Evolutionary conservation across 2,113 vertebrate species (phyloP), one percentile per base, ranked within the genome.

Genomic region (Hystrix cristata): DNA sequence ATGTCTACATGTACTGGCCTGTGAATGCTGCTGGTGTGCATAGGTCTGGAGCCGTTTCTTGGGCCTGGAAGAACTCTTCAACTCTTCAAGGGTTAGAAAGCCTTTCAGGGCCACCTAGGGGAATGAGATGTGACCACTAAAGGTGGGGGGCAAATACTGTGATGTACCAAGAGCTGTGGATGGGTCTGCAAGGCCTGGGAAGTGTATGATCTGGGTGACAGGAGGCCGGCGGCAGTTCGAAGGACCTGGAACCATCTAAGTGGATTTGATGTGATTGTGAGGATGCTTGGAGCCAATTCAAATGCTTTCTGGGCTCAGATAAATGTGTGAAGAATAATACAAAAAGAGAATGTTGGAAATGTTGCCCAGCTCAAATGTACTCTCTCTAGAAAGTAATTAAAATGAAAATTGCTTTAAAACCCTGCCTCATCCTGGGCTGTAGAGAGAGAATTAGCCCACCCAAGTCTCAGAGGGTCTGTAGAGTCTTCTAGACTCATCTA

Each of bases 191-290:
- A 51, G 31, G 31, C 78, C 85, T 94, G 51, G 91, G 46, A 57
- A 91, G 60, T 88, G 72, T 90, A 80, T 81, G 53, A 51, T 87
- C 34, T 27, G 51, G 46, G 59, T 97, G 96, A 97, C 95, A 95
- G 79, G 79, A 92, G 94, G 60, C 78, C 48, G 60, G 86, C 72
- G 83, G 7, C 83, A 79, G 60, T 89, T 93, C 83, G 60, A 96
- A 96, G 80, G 79, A 83, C 84, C 89, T 94, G 91, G 82, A 82
- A 87, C 55, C 78, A 29, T 86, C 88, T 86, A 87, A 48, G 74
- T 94, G 90, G 92, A 62, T 94, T 90, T 86, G 60, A 86, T 95
- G 94, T 93, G 87, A 86, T 88, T 93, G 51, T 67, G 60, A 13
- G 90, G 88, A 74, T 78, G 57, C 71, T 69, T 92, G 69, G 53